phyloP scores from a whole-genome alignment of 2,888 invertebrate species.

The Meganola albula region DNA sequence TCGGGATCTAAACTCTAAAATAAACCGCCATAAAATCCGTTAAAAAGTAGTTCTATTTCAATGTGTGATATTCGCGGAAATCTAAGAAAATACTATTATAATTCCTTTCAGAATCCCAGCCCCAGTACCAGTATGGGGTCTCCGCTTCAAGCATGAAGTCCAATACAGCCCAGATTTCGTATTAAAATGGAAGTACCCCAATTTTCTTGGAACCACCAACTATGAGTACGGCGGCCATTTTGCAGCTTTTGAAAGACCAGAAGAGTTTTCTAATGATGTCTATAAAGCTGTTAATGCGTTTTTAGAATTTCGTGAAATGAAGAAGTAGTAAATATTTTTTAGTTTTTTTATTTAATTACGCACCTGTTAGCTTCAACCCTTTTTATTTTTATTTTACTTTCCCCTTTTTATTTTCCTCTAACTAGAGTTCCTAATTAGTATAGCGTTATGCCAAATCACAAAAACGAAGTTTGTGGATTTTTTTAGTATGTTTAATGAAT shows the following conservation, averaged over 20 bases:
- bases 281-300: slow-evolving; percentile 52
- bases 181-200: slow-evolving; percentile 78
- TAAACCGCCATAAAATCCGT: too few species aligned
- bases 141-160: slow-evolving; percentile 83
- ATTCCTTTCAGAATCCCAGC: slow-evolving; percentile 82
- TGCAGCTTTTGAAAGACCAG: slow-evolving; percentile 88
- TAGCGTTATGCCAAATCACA: not conserved
- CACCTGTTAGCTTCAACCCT: not conserved
- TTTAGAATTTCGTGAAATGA: slow-evolving; percentile 19
- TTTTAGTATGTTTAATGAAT: not conserved
- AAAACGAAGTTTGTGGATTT: not conserved
- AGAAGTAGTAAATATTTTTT: slow-evolving; percentile 12
- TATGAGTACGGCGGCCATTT: slow-evolving; percentile 88
- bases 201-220: slow-evolving; percentile 81
- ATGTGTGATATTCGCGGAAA: too few species aligned
- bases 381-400: not conserved
- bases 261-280: slow-evolving; percentile 82
- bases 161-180: slow-evolving; percentile 78
- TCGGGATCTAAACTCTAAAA: too few species aligned
- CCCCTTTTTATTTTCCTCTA: not conserved
- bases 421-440: not conserved
- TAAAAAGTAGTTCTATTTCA: too few species aligned
- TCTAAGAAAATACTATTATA: too few species aligned
- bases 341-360: not conserved
- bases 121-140: slow-evolving; percentile 83